Conservation (phyloP, 2,113 vertebrate genomes). For the Phaethornis superciliosus region DNA sequence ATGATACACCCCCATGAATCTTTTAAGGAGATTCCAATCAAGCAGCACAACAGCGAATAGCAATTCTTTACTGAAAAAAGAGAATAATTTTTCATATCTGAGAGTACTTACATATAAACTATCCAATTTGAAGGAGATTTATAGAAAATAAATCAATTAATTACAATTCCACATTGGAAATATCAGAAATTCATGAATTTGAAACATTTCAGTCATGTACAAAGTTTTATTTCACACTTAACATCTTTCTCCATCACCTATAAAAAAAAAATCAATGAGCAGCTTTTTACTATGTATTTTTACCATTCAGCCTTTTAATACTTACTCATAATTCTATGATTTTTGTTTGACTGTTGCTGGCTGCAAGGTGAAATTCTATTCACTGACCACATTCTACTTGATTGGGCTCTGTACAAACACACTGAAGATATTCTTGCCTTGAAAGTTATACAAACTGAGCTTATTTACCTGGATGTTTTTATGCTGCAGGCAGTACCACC, state of each 20-base stretch:
- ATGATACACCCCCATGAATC: not conserved
- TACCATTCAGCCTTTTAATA: not conserved
- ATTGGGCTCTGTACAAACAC: not conserved
- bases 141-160: not conserved
- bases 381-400: not conserved
- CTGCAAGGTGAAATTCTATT: not conserved
- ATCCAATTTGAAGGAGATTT: not conserved
- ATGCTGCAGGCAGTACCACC: not conserved
- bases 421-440: not conserved
- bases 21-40: not conserved
- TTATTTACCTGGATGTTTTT: not conserved
- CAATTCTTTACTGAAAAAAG: not conserved
- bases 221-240: not conserved
- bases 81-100: not conserved
- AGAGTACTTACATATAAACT: not conserved
- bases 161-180: not conserved
- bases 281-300: not conserved
- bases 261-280: not conserved
- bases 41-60: not conserved
- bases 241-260: not conserved
- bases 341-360: not conserved
- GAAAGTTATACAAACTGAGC: not conserved
- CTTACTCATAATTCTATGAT: no score
- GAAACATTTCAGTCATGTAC: not conserved
- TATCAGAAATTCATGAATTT: not conserved